phyloP scores from a whole-genome alignment of 2,113 vertebrate species.

The Propithecus coquereli region DNA sequence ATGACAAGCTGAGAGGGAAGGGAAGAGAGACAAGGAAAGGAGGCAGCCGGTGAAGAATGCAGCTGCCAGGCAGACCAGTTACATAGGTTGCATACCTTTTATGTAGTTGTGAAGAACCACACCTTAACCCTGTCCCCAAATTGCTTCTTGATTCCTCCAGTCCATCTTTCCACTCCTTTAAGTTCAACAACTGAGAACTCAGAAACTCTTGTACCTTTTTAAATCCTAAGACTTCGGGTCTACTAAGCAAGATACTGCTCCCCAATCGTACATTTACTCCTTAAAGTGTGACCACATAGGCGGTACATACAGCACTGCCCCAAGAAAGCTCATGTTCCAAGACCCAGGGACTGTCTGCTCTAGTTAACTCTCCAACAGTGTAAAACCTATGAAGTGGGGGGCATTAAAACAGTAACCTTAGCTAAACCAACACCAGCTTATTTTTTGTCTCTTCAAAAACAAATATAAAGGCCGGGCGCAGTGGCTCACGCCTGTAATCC shows the following conservation, averaged over 20 bases:
- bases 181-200: neutral
- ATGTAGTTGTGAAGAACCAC: neutral
- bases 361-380: neutral
- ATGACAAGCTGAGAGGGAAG: neutral
- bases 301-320: neutral
- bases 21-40: neutral
- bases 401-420: neutral
- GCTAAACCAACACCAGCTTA: neutral
- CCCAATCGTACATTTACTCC: neutral
- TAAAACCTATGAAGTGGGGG: neutral
- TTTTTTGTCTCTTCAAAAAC: neutral
- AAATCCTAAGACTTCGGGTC: neutral
- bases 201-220: neutral
- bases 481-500: too few species aligned
- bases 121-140: neutral
- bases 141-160: neutral
- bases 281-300: neutral
- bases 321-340: neutral
- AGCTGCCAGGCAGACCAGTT: neutral
- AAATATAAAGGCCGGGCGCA: neutral
- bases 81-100: neutral
- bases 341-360: neutral
- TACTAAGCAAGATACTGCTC: neutral
- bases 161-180: neutral
- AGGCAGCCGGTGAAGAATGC: neutral